Conservation (phyloP, 1,140 invertebrate genomes). For the Mactra quadrangularis region DNA sequence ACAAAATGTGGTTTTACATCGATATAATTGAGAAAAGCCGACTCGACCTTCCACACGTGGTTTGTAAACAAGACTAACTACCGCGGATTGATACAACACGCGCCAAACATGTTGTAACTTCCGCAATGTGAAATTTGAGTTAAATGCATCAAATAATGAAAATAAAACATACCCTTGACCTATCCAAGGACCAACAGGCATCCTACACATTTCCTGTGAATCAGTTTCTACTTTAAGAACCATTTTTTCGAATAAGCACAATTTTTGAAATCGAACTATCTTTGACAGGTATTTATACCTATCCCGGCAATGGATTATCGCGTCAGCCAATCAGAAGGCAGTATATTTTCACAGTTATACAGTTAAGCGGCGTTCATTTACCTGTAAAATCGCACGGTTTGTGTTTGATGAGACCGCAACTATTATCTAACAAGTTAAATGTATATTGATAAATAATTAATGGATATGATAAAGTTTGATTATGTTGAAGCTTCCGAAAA, state of each 20-base stretch:
- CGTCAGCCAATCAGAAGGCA: conserved; percentile 42
- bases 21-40: background rate
- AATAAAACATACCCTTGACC: conserved; percentile 50
- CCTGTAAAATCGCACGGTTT: conserved; percentile 34
- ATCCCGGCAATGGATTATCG: conserved; percentile 38
- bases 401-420: conserved; percentile 29
- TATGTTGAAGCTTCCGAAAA: conserved; percentile 6
- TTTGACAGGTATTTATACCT: conserved; percentile 58
- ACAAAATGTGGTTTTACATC: conserved; percentile 27
- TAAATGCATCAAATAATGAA: background rate
- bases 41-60: conserved; percentile 36
- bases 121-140: background rate
- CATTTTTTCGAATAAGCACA: conserved; percentile 52
- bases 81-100: conserved; percentile 57
- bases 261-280: conserved; percentile 56
- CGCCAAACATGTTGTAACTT: conserved; percentile 47
- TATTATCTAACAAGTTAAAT: conserved; percentile 47
- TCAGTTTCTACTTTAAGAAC: conserved; percentile 56
- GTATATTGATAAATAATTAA: conserved; percentile 24
- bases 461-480: background rate
- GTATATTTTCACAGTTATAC: conserved; percentile 9
- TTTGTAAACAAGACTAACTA: conserved; percentile 32
- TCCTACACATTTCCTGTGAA: conserved; percentile 17
- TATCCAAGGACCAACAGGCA: conserved; percentile 42
- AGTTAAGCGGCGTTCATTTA: conserved; percentile 45